Evolutionary conservation across 1,140 invertebrate species (phyloP), one percentile per base, ranked within the genome.

Genomic region (Samia ricini): DNA sequence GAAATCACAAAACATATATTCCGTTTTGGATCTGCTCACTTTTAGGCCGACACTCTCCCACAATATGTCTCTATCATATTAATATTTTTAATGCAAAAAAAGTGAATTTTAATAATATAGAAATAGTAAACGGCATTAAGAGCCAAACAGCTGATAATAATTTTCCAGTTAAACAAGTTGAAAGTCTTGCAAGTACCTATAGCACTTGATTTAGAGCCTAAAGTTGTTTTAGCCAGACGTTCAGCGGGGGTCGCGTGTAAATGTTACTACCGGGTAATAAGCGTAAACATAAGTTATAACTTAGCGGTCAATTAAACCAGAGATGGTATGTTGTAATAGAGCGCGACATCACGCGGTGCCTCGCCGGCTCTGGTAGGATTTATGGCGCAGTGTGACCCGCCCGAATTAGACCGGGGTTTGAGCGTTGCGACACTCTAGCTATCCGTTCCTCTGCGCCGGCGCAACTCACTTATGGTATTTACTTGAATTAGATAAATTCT

Each of bases 331-430:
- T 29, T 29, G 70, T 64, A 69, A 72, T 49, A 60, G 61, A 61
- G 61, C 58, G 42, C 50, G 71, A 67, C 68, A 56, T 71, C 74
- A 76, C 68, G 71, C 74, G 64, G 74, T 51, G 71, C 59, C 22
- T 19, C 55, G 56, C 55, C 59, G 59, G 63, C 20, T 10, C 36
- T 12, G 33, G 51, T 36, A 55, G 48, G 70, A 74, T 77, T 77
- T 77, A 77, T 68, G 69, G 61, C 64, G 21, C 20, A 51, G 48
- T 55, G 36, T 60, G 50, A 64, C 62, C 57, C 54, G 66, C 63
- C 60, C 66, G 69, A 74, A 69, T 64, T 61, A 56, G 59, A 54
- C 58, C 52, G 20, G 23, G n/a, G 61, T 48, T 20, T 42, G 22
- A 23, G 48, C 64, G 42, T 68, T 68, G 61, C 66, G 61, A 63